Evolutionary conservation across 2,797 vertebrate species (phyloP).

Genomic region (Neosilurus mollespiculum): DNA sequence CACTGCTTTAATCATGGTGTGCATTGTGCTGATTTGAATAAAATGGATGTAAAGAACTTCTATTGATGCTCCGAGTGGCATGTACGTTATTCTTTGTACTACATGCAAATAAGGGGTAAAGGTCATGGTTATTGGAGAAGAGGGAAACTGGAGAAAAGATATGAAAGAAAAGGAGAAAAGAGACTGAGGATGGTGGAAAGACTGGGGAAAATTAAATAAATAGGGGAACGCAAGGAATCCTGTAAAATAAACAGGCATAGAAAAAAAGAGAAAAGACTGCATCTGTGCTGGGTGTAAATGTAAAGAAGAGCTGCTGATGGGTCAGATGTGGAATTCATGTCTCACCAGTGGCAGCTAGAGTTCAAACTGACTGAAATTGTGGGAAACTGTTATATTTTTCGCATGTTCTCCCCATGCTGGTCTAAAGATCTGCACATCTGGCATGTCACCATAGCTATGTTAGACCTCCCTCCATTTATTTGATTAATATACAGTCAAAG

Average conservation of each 20-base stretch:
- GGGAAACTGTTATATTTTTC: neutral
- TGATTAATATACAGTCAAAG: no score
- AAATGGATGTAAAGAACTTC: neutral
- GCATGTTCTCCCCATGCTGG: no score
- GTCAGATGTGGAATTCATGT: conserved; percentile 2
- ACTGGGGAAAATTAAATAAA: neutral
- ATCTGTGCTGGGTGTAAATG: neutral
- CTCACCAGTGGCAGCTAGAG: neutral
- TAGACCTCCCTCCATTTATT: no score
- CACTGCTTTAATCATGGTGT: neutral
- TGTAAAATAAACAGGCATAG: conserved; percentile 17
- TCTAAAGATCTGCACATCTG: no score
- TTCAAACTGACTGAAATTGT: neutral
- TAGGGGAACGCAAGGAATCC: neutral
- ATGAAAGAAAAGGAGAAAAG: neutral
- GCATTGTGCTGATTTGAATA: neutral
- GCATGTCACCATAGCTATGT: no score
- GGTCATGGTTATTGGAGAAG: neutral
- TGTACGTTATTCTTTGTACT: neutral
- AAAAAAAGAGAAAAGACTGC: neutral
- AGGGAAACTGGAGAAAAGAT: neutral
- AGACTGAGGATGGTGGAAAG: neutral
- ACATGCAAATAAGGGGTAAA: neutral
- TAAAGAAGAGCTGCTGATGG: conserved; percentile 26
- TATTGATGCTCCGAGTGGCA: neutral